phyloP scores from a whole-genome alignment of 2,797 vertebrate species.

The Pseudomugil tenellus region DNA sequence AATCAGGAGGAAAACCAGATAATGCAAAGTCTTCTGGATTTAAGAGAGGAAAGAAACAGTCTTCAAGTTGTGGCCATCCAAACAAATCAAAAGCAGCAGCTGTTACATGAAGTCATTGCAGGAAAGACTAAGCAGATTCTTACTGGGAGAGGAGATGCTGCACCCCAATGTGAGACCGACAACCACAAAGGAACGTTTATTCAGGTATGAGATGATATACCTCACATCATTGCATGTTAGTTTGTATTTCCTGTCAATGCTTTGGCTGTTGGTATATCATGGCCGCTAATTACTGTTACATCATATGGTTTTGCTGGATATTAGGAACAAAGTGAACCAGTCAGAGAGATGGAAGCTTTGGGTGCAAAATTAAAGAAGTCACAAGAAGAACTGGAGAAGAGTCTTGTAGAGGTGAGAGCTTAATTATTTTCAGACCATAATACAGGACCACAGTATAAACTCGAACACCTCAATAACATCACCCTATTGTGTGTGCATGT shows the following conservation, averaged over 20 bases:
- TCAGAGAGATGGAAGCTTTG: conserved; percentile 57
- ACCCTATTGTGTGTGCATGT: conserved; percentile 12
- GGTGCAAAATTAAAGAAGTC: conserved; percentile 64
- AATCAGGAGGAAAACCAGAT: conserved; percentile 62
- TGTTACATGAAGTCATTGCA: conserved; percentile 10
- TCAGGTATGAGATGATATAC: conserved; percentile 58
- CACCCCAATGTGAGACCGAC: conserved; percentile 30
- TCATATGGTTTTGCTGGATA: conserved; percentile 15
- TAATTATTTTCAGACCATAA: background rate
- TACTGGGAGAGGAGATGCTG: conserved; percentile 2
- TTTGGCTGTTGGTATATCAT: background rate
- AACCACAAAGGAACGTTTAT: conserved; percentile 29
- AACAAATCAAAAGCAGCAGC: conserved; percentile 35
- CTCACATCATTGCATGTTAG: background rate
- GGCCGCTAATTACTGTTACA: background rate
- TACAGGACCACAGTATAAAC: background rate
- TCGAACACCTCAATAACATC: background rate
- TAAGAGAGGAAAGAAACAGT: conserved; percentile 48
- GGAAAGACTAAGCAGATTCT: background rate
- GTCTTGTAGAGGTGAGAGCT: conserved; percentile 72
- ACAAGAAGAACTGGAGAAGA: conserved; percentile 74
- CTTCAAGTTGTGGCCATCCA: conserved; percentile 29
- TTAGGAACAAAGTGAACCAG: conserved; percentile 54
- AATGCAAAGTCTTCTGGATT: conserved; percentile 29
- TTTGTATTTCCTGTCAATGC: background rate